Evolutionary conservation across 2,113 vertebrate genomes (phyloP).

Genomic region (Ibidorhyncha struthersii): DNA sequence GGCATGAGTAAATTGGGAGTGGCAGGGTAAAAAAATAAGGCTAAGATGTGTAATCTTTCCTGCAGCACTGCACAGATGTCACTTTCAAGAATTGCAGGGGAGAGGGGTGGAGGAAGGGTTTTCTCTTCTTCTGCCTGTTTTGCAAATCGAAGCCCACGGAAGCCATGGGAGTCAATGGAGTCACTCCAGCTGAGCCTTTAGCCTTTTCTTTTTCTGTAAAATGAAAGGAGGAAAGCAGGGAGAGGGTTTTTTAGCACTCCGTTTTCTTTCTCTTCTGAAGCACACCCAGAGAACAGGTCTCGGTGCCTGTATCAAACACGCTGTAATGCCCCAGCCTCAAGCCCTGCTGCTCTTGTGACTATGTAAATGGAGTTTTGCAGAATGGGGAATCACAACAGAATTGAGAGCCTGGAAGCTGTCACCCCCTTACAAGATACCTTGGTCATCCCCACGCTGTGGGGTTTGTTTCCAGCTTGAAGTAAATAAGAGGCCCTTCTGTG

Average conservation of each 20-base stretch:
- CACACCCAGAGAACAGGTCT: not conserved
- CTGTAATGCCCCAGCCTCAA: not conserved
- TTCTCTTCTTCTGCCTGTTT: slow-evolving; percentile 33
- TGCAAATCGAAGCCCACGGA: slow-evolving; percentile 43
- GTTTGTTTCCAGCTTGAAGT: slow-evolving; percentile 46
- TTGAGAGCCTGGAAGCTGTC: slow-evolving; percentile 6
- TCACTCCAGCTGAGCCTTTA: slow-evolving; percentile 57
- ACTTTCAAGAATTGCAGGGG: slow-evolving; percentile 42
- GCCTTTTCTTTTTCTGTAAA: slow-evolving; percentile 47
- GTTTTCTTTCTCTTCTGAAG: slow-evolving; percentile 31
- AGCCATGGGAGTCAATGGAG: slow-evolving; percentile 50
- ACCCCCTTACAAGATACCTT: not conserved
- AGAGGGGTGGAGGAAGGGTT: slow-evolving; percentile 26
- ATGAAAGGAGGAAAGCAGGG: slow-evolving; percentile 26
- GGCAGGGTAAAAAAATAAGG: slow-evolving; percentile 36
- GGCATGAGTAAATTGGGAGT: slow-evolving; percentile 52
- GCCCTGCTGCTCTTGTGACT: not conserved
- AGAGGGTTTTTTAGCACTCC: slow-evolving; percentile 24
- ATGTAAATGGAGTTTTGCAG: not conserved
- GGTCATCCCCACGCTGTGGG: not conserved
- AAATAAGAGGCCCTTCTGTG: slow-evolving; percentile 14
- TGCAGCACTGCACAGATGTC: slow-evolving; percentile 47
- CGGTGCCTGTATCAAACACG: not conserved
- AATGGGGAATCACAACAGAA: not conserved
- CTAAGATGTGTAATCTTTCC: slow-evolving; percentile 34